A percentile compares a stretch with the other conserved stretches of the same genome.
Conservation (phyloP, 2,888 invertebrate genomes). For the Tetranychus truncatus region DNA sequence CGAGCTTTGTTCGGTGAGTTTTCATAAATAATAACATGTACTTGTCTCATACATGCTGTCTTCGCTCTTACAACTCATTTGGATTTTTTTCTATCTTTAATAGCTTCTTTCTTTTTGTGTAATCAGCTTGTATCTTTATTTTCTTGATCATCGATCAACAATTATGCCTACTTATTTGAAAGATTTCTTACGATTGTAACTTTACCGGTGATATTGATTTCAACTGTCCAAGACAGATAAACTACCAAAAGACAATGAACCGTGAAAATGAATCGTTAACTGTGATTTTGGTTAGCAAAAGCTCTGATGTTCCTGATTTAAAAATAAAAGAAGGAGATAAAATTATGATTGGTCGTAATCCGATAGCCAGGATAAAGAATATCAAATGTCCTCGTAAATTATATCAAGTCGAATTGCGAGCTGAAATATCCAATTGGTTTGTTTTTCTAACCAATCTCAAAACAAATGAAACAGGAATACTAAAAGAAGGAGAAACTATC, state of each 20-base stretch:
- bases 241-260: not conserved
- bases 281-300: not conserved
- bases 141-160: too few species aligned
- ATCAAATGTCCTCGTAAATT: not conserved
- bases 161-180: too few species aligned
- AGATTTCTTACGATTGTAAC: too few species aligned
- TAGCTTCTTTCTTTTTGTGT: too few species aligned
- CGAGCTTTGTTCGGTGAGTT: too few species aligned
- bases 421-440: not conserved
- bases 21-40: too few species aligned
- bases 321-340: not conserved
- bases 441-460: not conserved
- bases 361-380: not conserved
- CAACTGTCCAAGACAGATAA: not conserved
- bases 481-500: conserved; percentile 4
- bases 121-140: too few species aligned
- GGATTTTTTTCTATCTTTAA: too few species aligned
- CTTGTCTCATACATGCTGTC: too few species aligned
- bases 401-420: not conserved
- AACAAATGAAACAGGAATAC: not conserved
- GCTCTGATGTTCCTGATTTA: not conserved
- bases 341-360: not conserved
- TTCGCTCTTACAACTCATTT: too few species aligned
- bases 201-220: too few species aligned
- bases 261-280: not conserved